Evolutionary conservation across 2,797 vertebrate genomes (phyloP), one percentile per base, ranked within the genome.

Genomic region (Atherinosoma microstoma): DNA sequence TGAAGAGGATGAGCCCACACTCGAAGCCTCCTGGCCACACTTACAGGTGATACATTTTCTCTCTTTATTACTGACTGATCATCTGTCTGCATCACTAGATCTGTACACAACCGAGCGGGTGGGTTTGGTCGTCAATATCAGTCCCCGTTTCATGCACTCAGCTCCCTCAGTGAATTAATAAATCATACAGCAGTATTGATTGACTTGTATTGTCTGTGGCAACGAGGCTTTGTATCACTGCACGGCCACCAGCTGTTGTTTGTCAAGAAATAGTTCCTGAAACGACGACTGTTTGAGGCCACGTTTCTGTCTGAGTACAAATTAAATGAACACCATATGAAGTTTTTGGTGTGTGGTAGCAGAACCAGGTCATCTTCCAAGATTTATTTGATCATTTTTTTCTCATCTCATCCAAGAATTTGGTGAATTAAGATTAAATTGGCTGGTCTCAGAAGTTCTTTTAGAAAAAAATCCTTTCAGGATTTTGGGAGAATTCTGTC

Each of bases 1-100:
- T 32, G 98, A 99, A 90, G 98, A 99, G 93, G 98, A 99, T 81
- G 98, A 99, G 90, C 98, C 98, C 73, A 99, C 97, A 69, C 96
- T 99, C 68, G 98, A 99, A 90, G 97, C 98, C 68, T 99, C 97
- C 0, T 99, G 97, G 97, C 97, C 98, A 51, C 98, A 99, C 93
- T 95, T 99, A 96, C 97, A 99, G 97, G 97, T 8, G 15, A 0
- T 49, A 18, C 4, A 1, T 4, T 29, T 54, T n/a, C n/a, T 13
- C n/a, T 63, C 2, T 45, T 49, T 22, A 18, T 2, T 6, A 9
- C 4, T 20, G 3, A 32, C 3, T 3, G 30, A 32, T 32, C 2
- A 32, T 32, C 30, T 32, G 30, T 32, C 30, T 32, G 30, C 30
- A 32, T 32, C 3, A 6, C 30, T 32, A 32, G n/a, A n/a, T n/a